Evolutionary conservation across 2,113 vertebrate genomes (phyloP), one percentile per base, ranked within the genome.

Genomic region (Microcebus murinus): DNA sequence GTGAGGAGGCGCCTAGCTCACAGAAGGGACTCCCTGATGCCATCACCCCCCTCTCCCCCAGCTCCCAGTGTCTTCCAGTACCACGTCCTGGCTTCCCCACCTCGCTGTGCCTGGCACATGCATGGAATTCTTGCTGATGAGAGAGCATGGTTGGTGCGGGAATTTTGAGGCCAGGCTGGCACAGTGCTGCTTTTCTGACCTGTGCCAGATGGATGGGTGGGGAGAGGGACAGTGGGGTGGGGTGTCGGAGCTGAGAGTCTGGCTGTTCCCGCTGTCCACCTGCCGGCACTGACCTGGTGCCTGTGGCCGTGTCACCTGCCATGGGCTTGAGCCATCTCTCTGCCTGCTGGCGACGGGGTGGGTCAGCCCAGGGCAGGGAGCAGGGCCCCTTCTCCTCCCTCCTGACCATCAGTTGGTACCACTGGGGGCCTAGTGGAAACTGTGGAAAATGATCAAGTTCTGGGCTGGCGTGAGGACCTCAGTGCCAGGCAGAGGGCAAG

Each of bases 41-140:
- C 31, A 1, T n/a, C 7, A n/a, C 71, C 1, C n/a, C n/a, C n/a
- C n/a, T n/a, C n/a, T n/a, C 0, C 39, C 61, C 13, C n/a, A 29
- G 29, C 70, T 6, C 74, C 45, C 39, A 13, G 10, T 25, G 0
- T 23, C 4, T n/a, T 42, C 81, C n/a, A 55, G 73, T 57, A 1
- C 10, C 10, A 8, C 29, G 45, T 36, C 71, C 80, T 15, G 42
- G 61, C 48, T 8, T 20, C 63, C 80, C 34, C 23, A 12, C 50
- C 70, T 57, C 4, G 15, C 68, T 10, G 21, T 48, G 15, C 70
- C 29, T 3, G 12, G 59, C 4, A 17, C 57, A 13, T 14, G 17
- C 13, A 21, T 0, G 27, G 88, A 50, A 27, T 27, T 39, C 57
- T 50, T 12, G 13, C 2, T 39, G 55, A 74, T n/a, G 5, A 42